These are phyloP conservation scores for Eubasilissa splendida DNA, from an alignment of 2,888 invertebrate species.

Conservation along the genomic window DNA sequence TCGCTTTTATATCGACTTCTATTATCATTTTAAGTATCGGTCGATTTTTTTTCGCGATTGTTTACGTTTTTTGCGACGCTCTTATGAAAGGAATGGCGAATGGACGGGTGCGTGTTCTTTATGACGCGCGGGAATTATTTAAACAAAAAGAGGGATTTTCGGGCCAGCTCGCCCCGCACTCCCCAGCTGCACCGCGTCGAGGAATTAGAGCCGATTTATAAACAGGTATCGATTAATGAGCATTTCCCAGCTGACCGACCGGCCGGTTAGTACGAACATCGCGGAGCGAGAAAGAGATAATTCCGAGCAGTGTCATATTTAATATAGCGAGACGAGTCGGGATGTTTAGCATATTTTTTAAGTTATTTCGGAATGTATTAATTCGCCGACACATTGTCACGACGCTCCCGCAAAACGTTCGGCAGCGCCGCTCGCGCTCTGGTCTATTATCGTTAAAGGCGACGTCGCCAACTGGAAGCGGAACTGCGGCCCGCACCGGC, in stretches of 20 bases:
- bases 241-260: slow-evolving; percentile 4
- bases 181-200: not conserved
- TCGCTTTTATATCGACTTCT: slow-evolving; percentile 57
- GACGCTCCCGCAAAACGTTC: not conserved
- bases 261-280: not conserved
- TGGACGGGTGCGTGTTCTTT: slow-evolving; percentile 23
- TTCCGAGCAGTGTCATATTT: slow-evolving; percentile 1
- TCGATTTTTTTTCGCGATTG: slow-evolving; percentile 52
- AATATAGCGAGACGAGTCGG: not conserved
- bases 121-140: slow-evolving; percentile 22
- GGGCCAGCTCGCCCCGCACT: not conserved
- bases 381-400: slow-evolving; percentile 1
- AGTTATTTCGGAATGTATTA: slow-evolving; percentile 6
- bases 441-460: slow-evolving; percentile 1
- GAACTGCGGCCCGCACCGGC: not conserved
- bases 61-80: slow-evolving; percentile 53
- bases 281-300: slow-evolving; percentile 1
- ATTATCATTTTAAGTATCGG: slow-evolving; percentile 57
- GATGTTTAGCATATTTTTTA: slow-evolving; percentile 1
- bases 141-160: slow-evolving; percentile 7
- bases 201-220: slow-evolving; percentile 12
- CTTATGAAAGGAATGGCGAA: slow-evolving; percentile 44
- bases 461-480: not conserved
- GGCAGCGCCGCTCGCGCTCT: not conserved
- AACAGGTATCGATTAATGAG: slow-evolving; percentile 14